Evolutionary conservation across 2,797 vertebrate genomes (phyloP), one percentile per base, ranked within the genome.

Genomic region (Tangara arthus): DNA sequence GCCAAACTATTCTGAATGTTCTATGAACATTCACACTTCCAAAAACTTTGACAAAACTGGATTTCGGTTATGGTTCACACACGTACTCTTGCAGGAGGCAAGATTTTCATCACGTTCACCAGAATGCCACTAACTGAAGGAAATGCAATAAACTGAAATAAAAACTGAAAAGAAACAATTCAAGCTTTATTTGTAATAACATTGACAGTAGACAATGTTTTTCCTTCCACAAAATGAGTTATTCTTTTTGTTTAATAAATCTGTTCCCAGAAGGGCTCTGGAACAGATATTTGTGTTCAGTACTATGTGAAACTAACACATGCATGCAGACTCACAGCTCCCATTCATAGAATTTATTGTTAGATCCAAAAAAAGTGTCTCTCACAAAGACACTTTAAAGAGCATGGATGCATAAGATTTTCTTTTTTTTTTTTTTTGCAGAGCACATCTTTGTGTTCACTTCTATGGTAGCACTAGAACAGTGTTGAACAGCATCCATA

Each of bases 21-120:
- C 71, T 95, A 89, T 68, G 94, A 97, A 87, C 80, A 65, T 75
- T 89, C 76, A 95, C 81, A 77, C 73, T 94, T 94, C 80, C 79
- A 96, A 96, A 93, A 94, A 72, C 59, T 90, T 90, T 52, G 39
- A 57, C 80, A 80, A 81, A 78, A 82, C 83, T 24, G 22, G 13
- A 12, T 82, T 88, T 92, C 39, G 75, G 87, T 82, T 94, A 95
- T 90, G 90, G 63, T 87, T 96, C 90, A 97, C 82, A 59, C 56
- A 72, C 8, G 5, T 64, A 46, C 73, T 94, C 47, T 89, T 96
- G 55, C 37, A 86, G 46, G 90, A 91, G 63, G 76, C 93, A 91
- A 66, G 75, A 84, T 90, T 96, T 95, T 95, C 78, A 91, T 86
- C 94, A 91, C 2, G 3, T 59, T 86, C 66, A 92, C 60, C 87